Evolutionary conservation across 2,113 vertebrate species (phyloP), one percentile per base, ranked within the genome.

Genomic region (Boulengerochromis microlepis): DNA sequence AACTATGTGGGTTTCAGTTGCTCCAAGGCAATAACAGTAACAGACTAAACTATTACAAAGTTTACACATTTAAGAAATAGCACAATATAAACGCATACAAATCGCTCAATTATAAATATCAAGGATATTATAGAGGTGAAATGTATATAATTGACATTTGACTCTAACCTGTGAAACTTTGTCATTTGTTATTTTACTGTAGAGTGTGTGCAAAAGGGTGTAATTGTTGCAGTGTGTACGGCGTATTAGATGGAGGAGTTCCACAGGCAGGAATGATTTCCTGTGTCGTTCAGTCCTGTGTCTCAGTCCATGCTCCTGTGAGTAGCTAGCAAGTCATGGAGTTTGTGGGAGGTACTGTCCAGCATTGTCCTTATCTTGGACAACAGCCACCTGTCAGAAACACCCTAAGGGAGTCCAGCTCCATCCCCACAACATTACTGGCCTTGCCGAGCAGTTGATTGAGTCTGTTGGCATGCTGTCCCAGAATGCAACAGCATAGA

Each of bases 301-400:
- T 56, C 54, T 56, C 53, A 56, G 53, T 24, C 11, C 0, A 4
- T 11, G 47, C 9, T n/a, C 52, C 52, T 53, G 5, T 10, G 22
- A 13, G 22, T 56, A 0, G 54, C 54, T 24, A 56, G 54, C 6
- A 26, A 24, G 22, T 56, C 54, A 56, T 56, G 54, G 0, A 26
- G 54, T 56, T 6, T 24, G 54, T 56, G 22, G 54, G 54, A 26
- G 54, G 54, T 13, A 0, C 22, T 26, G 54, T 57, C 12, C 22
- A 57, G 13, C 54, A 26, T 7, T 57, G 22, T 26, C 54, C 54
- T 56, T 26, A 24, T 56, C 54, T 26, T 13, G 54, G 22, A 56
- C 54, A 26, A 8, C 54, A 56, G 4, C 54, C 53, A 24, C n/a
- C 53, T 56, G n/a, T 24, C n/a, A 54, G 53, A 54, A 54, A 54